phyloP scores from a whole-genome alignment of 2,888 invertebrate genomes.

The Eilema depressum region DNA sequence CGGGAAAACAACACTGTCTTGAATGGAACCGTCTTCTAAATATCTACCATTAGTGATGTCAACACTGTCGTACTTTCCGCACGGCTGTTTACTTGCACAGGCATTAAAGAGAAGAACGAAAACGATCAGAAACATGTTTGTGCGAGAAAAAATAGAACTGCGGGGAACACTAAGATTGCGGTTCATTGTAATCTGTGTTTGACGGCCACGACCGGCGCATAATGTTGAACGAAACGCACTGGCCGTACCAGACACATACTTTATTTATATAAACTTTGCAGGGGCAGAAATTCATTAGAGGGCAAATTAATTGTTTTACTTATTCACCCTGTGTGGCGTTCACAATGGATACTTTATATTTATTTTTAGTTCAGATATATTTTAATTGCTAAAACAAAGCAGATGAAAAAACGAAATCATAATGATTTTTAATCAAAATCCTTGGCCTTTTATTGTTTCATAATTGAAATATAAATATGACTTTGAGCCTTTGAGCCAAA shows the following conservation, averaged over 20 bases:
- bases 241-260: slow-evolving; percentile 27
- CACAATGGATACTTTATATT: slow-evolving; percentile 67
- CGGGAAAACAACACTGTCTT: slow-evolving; percentile 62
- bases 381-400: background rate
- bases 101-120: slow-evolving; percentile 47
- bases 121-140: slow-evolving; percentile 47
- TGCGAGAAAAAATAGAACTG: slow-evolving; percentile 25
- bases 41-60: slow-evolving; percentile 59
- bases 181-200: slow-evolving; percentile 36
- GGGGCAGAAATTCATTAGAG: slow-evolving; percentile 41
- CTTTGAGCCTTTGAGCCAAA: background rate
- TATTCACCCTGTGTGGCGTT: slow-evolving; percentile 27
- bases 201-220: slow-evolving; percentile 47
- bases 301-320: slow-evolving; percentile 40
- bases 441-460: too few relatives aligned
- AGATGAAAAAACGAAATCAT: too few relatives aligned
- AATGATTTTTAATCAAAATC: too few relatives aligned
- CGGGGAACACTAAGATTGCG: slow-evolving; percentile 27
- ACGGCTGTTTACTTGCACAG: slow-evolving; percentile 50
- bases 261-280: slow-evolving; percentile 45
- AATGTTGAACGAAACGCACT: slow-evolving; percentile 46
- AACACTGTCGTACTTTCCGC: slow-evolving; percentile 61
- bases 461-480: background rate
- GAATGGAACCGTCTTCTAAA: slow-evolving; percentile 52
- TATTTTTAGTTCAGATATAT: background rate